A percentile compares a stretch with the other conserved stretches of the same genome.
These are phyloP conservation scores for Eciton burchellii DNA, from an alignment of 1,140 invertebrate species.

Conservation along the genomic window DNA sequence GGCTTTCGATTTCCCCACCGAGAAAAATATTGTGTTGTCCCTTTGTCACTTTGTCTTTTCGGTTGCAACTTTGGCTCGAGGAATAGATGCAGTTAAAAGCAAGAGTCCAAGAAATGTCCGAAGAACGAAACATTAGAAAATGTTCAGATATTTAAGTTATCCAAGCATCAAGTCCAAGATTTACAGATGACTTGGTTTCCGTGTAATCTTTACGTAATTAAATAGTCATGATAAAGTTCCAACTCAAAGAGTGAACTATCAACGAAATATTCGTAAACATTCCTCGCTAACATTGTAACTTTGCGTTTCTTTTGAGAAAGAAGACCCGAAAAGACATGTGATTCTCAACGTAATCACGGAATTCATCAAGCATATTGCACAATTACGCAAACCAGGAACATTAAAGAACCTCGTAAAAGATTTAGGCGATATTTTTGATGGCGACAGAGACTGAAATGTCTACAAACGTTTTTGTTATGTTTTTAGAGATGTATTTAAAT, in stretches of 20 bases:
- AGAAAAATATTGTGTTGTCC: not conserved
- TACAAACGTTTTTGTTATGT: slow-evolving; percentile 1
- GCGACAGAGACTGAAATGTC: slow-evolving; percentile 47
- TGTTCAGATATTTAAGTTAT: not conserved
- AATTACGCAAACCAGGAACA: not conserved
- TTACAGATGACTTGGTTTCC: not conserved
- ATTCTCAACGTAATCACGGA: not conserved
- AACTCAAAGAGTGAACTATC: not conserved
- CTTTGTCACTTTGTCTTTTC: not conserved
- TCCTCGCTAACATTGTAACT: not conserved
- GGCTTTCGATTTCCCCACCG: slow-evolving; percentile 23
- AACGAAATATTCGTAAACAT: not conserved
- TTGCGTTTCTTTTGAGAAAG: not conserved
- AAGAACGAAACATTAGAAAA: not conserved
- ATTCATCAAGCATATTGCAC: slow-evolving; percentile 21
- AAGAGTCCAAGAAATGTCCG: not conserved
- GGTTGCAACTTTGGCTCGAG: not conserved
- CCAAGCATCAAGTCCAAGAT: not conserved
- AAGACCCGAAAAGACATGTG: not conserved
- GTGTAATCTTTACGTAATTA: slow-evolving; percentile 18
- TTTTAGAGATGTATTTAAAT: slow-evolving; percentile 35
- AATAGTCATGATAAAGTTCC: not conserved
- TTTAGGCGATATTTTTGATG: slow-evolving; percentile 41
- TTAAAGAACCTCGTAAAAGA: not conserved
- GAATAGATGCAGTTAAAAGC: not conserved